Evolutionary conservation across 2,888 invertebrate species (phyloP).

Genomic region (Globia sparganii): DNA sequence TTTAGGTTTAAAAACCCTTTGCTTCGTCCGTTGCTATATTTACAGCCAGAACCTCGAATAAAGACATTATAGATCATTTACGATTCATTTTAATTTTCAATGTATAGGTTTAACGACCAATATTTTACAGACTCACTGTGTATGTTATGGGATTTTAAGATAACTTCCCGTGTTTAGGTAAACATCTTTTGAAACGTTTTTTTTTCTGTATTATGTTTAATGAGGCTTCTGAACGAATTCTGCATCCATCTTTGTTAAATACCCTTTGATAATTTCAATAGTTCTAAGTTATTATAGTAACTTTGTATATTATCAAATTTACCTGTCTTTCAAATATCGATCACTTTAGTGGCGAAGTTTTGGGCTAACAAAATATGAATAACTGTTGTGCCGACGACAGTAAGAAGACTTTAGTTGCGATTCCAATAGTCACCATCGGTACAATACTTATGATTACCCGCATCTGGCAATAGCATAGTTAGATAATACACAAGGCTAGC

Average conservation of each 20-base stretch:
- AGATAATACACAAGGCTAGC: neutral
- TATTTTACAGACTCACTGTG: constrained; percentile 6
- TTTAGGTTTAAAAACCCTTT: neutral
- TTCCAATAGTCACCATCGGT: neutral
- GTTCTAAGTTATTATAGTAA: neutral
- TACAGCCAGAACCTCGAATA: neutral
- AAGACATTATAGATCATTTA: constrained; percentile 14
- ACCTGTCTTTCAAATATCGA: neutral
- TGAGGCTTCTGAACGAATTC: neutral
- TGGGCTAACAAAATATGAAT: neutral
- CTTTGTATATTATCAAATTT: too few relatives aligned
- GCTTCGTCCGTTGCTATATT: neutral
- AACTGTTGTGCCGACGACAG: neutral
- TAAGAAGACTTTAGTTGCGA: neutral
- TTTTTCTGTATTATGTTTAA: neutral
- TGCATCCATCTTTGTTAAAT: neutral
- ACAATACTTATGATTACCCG: neutral
- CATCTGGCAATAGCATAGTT: constrained; percentile 3
- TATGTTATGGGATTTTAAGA: neutral
- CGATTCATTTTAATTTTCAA: neutral
- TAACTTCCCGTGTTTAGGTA: constrained; percentile 30
- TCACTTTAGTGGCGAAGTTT: neutral
- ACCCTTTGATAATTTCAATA: neutral
- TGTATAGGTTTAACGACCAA: neutral
- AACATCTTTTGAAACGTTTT: constrained; percentile 18